phyloP scores from a whole-genome alignment of 2,888 invertebrate species.

The Sclerodermus sp. region DNA sequence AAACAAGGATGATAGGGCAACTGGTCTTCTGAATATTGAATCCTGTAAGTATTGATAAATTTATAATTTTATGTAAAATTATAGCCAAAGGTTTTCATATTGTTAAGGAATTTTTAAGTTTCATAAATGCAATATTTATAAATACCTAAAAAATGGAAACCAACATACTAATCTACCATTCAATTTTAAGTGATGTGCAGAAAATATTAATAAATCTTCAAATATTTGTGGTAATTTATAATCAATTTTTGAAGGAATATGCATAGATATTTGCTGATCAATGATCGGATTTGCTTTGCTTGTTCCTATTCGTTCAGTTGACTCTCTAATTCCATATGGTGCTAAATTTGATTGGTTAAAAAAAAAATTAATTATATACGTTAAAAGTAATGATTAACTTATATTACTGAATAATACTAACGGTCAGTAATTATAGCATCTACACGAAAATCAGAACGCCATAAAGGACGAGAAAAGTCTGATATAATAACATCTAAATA shows the following conservation, averaged over 20 bases:
- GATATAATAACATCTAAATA: slow-evolving; percentile 90
- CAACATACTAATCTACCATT: slow-evolving; percentile 90
- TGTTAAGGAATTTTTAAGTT: neutral
- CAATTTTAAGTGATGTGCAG: slow-evolving; percentile 73
- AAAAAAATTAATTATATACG: slow-evolving; percentile 7
- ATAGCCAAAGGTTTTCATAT: neutral
- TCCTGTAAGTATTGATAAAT: slow-evolving; percentile 58
- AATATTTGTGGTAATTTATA: slow-evolving; percentile 84
- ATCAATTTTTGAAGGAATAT: slow-evolving; percentile 82
- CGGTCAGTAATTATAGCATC: slow-evolving; percentile 97
- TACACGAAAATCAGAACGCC: slow-evolving; percentile 71
- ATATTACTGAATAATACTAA: slow-evolving; percentile 61
- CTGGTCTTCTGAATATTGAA: slow-evolving; percentile 71
- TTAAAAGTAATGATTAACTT: no score
- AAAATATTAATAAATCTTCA: slow-evolving; percentile 81
- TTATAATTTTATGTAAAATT: neutral
- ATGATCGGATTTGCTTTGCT: slow-evolving; percentile 64
- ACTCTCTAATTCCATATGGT: slow-evolving; percentile 96
- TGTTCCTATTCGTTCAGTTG: slow-evolving; percentile 80
- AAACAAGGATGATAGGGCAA: slow-evolving; percentile 83
- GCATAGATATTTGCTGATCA: slow-evolving; percentile 68
- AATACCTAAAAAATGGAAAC: slow-evolving; percentile 86
- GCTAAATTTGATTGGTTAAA: slow-evolving; percentile 63
- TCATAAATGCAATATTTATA: neutral
- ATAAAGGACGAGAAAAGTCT: slow-evolving; percentile 85